phyloP scores from a whole-genome alignment of 2,888 invertebrate genomes.

The Idaea biselata region DNA sequence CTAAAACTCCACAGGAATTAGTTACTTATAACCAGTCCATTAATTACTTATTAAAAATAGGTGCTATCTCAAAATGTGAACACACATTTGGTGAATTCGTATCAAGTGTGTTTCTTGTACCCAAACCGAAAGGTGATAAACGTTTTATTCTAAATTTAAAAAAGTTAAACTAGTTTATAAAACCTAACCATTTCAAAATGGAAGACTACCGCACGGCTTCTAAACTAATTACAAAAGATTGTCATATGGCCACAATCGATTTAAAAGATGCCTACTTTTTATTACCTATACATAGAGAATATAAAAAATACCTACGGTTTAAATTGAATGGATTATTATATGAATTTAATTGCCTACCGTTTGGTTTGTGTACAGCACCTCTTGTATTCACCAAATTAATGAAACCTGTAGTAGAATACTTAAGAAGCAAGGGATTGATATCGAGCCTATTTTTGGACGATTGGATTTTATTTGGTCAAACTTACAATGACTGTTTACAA shows the following conservation, averaged over 20 bases:
- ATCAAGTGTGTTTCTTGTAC: constrained; percentile 18
- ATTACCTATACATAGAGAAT: constrained; percentile 11
- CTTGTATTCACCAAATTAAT: constrained; percentile 23
- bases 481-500: constrained; percentile 11
- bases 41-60: constrained; percentile 22
- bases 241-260: constrained; percentile 27
- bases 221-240: constrained; percentile 15
- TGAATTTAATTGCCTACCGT: constrained; percentile 23
- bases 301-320: constrained; percentile 28
- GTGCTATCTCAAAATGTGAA: constrained; percentile 20
- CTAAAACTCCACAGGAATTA: constrained; percentile 8
- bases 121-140: too few species aligned
- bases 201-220: constrained; percentile 27
- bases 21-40: constrained; percentile 18
- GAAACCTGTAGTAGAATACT: constrained; percentile 16
- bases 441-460: constrained; percentile 24
- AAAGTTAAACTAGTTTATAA: constrained; percentile 24
- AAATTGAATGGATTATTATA: constrained; percentile 12
- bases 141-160: constrained; percentile 28
- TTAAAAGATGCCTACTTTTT: too few species aligned
- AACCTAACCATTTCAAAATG: constrained; percentile 29
- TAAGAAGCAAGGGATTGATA: constrained; percentile 16
- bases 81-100: constrained; percentile 17
- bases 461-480: constrained; percentile 14
- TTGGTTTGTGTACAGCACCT: constrained; percentile 23